phyloP scores from a whole-genome alignment of 2,113 vertebrate genomes.

The Chaetops frenatus region DNA sequence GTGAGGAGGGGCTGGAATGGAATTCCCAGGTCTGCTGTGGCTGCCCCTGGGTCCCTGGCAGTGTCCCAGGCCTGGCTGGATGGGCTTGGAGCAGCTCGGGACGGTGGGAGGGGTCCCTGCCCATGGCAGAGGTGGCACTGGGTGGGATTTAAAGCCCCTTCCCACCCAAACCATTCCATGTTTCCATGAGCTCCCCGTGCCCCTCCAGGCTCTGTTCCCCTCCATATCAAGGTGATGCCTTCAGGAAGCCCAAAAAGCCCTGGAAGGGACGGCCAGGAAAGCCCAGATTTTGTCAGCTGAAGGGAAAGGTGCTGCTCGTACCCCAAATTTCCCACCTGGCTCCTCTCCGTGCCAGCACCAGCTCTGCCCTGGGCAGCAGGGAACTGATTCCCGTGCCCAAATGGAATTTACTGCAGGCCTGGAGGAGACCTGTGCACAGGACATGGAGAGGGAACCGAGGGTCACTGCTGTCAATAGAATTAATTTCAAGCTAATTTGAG shows the following conservation, averaged over 20 bases:
- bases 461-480: constrained; percentile 35
- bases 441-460: neutral
- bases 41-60: neutral
- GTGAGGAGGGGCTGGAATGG: neutral
- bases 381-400: neutral
- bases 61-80: neutral
- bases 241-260: neutral
- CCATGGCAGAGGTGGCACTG: neutral
- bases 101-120: neutral
- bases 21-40: neutral
- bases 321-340: neutral
- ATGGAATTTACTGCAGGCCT: neutral
- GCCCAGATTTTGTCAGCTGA: neutral
- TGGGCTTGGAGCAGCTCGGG: neutral
- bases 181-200: neutral
- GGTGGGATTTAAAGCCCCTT: fast-evolving
- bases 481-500: constrained; percentile 58
- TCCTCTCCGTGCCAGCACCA: neutral
- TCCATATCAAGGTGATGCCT: neutral
- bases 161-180: neutral
- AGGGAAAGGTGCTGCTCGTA: fast-evolving
- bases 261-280: fast-evolving
- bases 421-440: neutral
- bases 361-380: fast-evolving
- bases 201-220: neutral